Evolutionary conservation across 2,797 vertebrate species (phyloP).

Genomic region (Sebastes hopkinsi): DNA sequence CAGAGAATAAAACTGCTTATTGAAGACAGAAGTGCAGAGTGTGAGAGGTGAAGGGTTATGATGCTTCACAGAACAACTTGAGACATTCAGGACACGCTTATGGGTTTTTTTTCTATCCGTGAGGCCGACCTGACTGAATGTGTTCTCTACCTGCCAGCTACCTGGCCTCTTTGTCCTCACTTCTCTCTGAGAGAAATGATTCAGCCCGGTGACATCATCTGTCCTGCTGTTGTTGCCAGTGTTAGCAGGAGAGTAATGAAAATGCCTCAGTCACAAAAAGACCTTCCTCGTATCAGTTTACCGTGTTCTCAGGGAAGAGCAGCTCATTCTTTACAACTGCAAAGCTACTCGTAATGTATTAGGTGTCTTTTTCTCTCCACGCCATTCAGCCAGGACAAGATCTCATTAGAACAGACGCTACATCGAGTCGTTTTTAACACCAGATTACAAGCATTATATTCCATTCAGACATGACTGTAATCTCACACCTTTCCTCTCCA

Average conservation of each 20-base stretch:
- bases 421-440: neutral
- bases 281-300: slow-evolving; percentile 32
- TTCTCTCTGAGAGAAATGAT: neutral
- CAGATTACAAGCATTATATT: slow-evolving; percentile 9
- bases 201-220: slow-evolving; percentile 20
- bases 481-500: slow-evolving; percentile 11
- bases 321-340: neutral
- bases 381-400: neutral
- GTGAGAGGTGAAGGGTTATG: neutral
- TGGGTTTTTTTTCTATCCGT: neutral
- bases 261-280: slow-evolving; percentile 8
- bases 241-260: slow-evolving; percentile 4
- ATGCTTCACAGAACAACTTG: slow-evolving; percentile 8
- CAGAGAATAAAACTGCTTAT: slow-evolving; percentile 22
- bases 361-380: neutral
- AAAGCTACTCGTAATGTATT: neutral
- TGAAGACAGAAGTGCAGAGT: slow-evolving; percentile 10
- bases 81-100: neutral
- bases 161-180: slow-evolving; percentile 3
- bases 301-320: slow-evolving; percentile 25
- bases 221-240: neutral
- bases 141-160: slow-evolving; percentile 2
- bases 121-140: neutral
- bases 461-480: neutral
- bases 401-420: neutral